Evolutionary conservation across 2,888 invertebrate species (phyloP).

Genomic region (Steinernema scapterisci): DNA sequence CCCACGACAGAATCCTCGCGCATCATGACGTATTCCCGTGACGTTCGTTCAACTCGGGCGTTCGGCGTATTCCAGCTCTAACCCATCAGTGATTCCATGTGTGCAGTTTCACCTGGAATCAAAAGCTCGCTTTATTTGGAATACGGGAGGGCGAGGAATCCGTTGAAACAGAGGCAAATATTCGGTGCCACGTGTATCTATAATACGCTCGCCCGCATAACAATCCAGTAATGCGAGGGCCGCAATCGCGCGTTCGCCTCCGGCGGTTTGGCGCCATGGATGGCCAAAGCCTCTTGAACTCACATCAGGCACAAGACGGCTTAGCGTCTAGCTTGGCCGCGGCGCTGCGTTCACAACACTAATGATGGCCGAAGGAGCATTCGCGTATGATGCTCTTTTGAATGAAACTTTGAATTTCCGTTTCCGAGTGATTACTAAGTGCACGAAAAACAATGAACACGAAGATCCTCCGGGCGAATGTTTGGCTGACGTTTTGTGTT

Average conservation of each 20-base stretch:
- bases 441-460: no score
- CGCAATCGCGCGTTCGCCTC: conserved; percentile 26
- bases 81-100: neutral
- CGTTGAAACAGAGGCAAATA: neutral
- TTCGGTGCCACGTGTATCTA: conserved; percentile 21
- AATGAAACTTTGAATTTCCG: no score
- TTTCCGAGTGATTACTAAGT: no score
- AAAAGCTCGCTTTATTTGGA: neutral
- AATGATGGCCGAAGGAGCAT: no score
- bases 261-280: neutral
- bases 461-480: no score
- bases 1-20: conserved; percentile 4
- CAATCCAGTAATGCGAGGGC: neutral
- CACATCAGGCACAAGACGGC: neutral
- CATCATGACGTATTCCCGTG: neutral
- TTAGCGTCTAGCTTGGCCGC: neutral
- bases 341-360: no score
- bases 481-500: no score
- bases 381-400: no score
- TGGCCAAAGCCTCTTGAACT: conserved; percentile 7
- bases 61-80: neutral
- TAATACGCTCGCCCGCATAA: conserved; percentile 21
- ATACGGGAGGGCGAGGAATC: neutral
- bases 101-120: neutral
- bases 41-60: no score